phyloP scores from a whole-genome alignment of 2,888 invertebrate genomes.

The Oxystoma pomonae region DNA sequence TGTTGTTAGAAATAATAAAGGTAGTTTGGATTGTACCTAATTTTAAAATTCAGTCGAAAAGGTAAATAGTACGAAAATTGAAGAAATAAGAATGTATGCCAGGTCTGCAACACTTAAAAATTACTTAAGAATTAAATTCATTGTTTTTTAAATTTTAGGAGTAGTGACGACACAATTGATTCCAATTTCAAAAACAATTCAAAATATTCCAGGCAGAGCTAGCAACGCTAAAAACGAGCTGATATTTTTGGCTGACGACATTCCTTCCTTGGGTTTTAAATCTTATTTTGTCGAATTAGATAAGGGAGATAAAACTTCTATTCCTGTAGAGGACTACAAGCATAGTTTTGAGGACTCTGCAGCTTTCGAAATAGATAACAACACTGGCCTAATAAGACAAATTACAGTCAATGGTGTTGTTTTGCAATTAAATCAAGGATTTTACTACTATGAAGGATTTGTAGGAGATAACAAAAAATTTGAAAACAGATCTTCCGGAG shows the following conservation, averaged over 20 bases:
- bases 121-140: too few species aligned
- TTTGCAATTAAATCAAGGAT: constrained; percentile 55
- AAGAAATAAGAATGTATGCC: too few species aligned
- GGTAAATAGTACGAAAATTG: too few species aligned
- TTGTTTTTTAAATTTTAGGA: not conserved
- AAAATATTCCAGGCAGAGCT: not conserved
- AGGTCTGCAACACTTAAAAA: too few species aligned
- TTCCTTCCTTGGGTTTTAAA: not conserved
- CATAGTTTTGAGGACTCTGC: not conserved
- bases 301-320: not conserved
- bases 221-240: not conserved
- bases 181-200: not conserved
- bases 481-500: constrained; percentile 77
- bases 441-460: constrained; percentile 69
- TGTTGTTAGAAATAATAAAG: constrained; percentile 59
- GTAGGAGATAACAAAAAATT: constrained; percentile 62
- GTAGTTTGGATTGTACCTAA: constrained; percentile 45
- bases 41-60: too few species aligned
- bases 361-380: constrained; percentile 42
- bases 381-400: constrained; percentile 54
- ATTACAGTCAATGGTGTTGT: constrained; percentile 49
- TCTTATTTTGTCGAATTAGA: not conserved
- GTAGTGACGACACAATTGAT: not conserved
- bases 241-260: not conserved
- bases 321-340: not conserved